A percentile compares a stretch with the other conserved stretches of the same genome.
Evolutionary conservation across 2,888 invertebrate genomes (phyloP).

Genomic region (Cosmopolites sordidus): DNA sequence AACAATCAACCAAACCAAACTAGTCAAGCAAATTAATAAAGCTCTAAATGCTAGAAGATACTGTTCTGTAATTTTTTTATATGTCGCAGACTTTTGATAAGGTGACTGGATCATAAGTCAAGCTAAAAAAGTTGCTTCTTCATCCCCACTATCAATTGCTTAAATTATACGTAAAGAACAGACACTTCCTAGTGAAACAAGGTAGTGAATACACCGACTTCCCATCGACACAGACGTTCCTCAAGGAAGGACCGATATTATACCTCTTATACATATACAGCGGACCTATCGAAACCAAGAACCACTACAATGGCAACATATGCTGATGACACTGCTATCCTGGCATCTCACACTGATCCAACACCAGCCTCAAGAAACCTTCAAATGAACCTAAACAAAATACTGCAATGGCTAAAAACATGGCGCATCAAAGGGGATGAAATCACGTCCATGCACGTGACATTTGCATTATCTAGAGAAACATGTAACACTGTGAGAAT

Average conservation of each 20-base stretch:
- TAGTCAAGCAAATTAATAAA: slow-evolving; percentile 20
- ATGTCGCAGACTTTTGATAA: slow-evolving; percentile 33
- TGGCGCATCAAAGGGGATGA: slow-evolving; percentile 1
- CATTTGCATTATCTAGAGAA: too few species aligned
- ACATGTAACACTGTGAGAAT: too few species aligned
- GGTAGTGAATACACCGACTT: too few species aligned
- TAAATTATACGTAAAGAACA: too few species aligned
- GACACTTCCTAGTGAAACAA: too few species aligned
- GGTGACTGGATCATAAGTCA: slow-evolving; percentile 27
- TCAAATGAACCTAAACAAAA: slow-evolving; percentile 26
- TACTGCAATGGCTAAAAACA: slow-evolving; percentile 21
- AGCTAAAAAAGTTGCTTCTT: slow-evolving; percentile 21
- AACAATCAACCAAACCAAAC: too few species aligned
- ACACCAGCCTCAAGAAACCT: slow-evolving; percentile 23
- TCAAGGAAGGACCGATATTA: slow-evolving; percentile 5
- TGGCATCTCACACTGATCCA: slow-evolving; percentile 22
- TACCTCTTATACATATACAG: slow-evolving; percentile 20
- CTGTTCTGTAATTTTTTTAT: neutral
- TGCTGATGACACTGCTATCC: slow-evolving; percentile 27
- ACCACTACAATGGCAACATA: slow-evolving; percentile 23
- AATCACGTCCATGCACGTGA: too few species aligned
- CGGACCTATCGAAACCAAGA: slow-evolving; percentile 23
- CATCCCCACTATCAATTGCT: slow-evolving; percentile 12
- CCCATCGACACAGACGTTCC: too few species aligned
- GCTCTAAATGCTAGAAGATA: slow-evolving; percentile 15